Conservation (phyloP, 2,888 invertebrate species). For the Hecatera dysodea region DNA sequence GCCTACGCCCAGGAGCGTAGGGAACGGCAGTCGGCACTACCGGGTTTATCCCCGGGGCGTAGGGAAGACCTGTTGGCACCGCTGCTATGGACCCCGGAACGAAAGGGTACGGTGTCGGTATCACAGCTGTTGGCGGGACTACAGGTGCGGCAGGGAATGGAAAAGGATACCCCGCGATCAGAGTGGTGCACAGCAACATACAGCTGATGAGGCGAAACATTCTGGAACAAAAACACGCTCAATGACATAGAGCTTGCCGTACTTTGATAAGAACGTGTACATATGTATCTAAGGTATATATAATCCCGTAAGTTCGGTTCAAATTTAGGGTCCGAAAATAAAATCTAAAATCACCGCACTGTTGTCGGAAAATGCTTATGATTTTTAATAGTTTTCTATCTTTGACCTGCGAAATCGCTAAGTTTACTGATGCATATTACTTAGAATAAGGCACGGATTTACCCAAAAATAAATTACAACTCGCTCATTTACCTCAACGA, state of each 20-base stretch:
- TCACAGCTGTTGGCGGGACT: conserved; percentile 44
- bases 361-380: not conserved
- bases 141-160: conserved; percentile 59
- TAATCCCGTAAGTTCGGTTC: too few relatives aligned
- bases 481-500: conserved; percentile 61
- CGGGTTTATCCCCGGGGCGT: conserved; percentile 49
- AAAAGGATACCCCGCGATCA: conserved; percentile 58
- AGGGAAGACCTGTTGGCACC: conserved; percentile 61
- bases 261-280: not conserved
- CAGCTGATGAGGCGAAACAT: conserved; percentile 67
- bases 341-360: conserved; percentile 3
- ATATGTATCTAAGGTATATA: too few relatives aligned
- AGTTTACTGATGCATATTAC: not conserved
- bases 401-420: not conserved
- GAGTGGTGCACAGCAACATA: conserved; percentile 64
- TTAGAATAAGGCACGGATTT: conserved; percentile 20
- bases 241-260: not conserved
- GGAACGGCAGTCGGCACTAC: conserved; percentile 58
- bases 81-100: conserved; percentile 30
- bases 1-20: conserved; percentile 58
- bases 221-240: conserved; percentile 57
- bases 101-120: conserved; percentile 57
- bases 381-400: not conserved
- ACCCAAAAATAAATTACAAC: conserved; percentile 29
- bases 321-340: not conserved